These are phyloP conservation scores for Seriola quinqueradiata DNA, from an alignment of 2,113 vertebrate species.

Conservation along the genomic window DNA sequence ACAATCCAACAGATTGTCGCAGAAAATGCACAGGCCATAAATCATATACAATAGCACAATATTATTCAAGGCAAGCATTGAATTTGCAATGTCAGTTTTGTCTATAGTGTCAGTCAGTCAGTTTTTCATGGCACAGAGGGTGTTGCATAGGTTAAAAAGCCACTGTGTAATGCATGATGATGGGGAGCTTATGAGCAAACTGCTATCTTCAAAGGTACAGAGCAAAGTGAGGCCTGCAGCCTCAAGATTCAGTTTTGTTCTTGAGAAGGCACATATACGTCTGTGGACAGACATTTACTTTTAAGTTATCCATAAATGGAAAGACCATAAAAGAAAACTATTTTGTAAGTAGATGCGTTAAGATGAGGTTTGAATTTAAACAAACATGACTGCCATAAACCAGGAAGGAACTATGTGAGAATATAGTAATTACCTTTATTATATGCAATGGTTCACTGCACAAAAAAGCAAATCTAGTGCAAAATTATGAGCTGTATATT, in stretches of 20 bases:
- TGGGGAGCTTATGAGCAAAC: neutral
- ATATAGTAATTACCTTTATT: neutral
- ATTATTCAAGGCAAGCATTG: neutral
- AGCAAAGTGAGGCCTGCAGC: neutral
- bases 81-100: neutral
- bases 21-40: neutral
- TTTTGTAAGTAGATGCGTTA: too few species aligned
- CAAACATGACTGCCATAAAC: too few species aligned
- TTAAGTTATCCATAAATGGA: neutral
- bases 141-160: neutral
- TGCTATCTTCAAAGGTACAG: constrained; percentile 24
- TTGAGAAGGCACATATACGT: neutral
- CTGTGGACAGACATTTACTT: neutral
- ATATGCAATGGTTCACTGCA: too few species aligned
- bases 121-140: neutral
- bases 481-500: neutral
- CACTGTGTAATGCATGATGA: neutral
- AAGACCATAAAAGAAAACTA: neutral
- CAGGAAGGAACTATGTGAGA: neutral
- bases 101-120: neutral
- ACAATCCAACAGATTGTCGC: neutral
- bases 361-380: too few species aligned
- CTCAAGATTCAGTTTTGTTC: constrained; percentile 22
- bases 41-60: neutral
- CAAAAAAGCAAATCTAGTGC: too few species aligned